Conservation (phyloP, 1,140 invertebrate genomes). For the Adoxophyes honmai region DNA sequence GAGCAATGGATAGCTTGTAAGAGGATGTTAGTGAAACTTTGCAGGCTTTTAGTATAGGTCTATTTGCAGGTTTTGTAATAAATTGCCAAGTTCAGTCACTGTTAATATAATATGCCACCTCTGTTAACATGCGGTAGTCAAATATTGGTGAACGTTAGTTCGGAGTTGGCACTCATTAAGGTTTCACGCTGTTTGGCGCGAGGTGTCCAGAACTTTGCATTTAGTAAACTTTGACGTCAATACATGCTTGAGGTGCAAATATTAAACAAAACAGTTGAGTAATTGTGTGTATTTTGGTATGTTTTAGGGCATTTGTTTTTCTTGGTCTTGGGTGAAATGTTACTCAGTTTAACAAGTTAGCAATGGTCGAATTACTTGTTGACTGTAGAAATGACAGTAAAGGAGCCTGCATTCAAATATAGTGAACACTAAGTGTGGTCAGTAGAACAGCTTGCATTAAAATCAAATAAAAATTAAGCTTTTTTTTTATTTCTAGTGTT, state of each 20-base stretch:
- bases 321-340: too few species aligned
- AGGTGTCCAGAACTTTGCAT: background rate
- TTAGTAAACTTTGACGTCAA: background rate
- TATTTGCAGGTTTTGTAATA: conserved; percentile 16
- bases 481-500: too few species aligned
- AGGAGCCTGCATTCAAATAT: too few species aligned
- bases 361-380: too few species aligned
- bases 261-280: too few species aligned
- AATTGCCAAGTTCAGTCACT: conserved; percentile 15
- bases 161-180: conserved; percentile 6
- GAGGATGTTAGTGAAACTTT: background rate
- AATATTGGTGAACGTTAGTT: conserved; percentile 12
- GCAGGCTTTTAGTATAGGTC: conserved; percentile 1
- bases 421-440: too few species aligned
- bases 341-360: too few species aligned
- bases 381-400: too few species aligned
- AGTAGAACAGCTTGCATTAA: too few species aligned
- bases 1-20: background rate
- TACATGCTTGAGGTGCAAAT: background rate
- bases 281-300: too few species aligned
- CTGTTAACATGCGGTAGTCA: conserved; percentile 13
- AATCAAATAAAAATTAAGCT: too few species aligned
- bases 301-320: too few species aligned
- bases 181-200: background rate
- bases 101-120: conserved; percentile 16